Evolutionary conservation across 1,140 invertebrate genomes (phyloP).

Genomic region (Psilanteris sp.): DNA sequence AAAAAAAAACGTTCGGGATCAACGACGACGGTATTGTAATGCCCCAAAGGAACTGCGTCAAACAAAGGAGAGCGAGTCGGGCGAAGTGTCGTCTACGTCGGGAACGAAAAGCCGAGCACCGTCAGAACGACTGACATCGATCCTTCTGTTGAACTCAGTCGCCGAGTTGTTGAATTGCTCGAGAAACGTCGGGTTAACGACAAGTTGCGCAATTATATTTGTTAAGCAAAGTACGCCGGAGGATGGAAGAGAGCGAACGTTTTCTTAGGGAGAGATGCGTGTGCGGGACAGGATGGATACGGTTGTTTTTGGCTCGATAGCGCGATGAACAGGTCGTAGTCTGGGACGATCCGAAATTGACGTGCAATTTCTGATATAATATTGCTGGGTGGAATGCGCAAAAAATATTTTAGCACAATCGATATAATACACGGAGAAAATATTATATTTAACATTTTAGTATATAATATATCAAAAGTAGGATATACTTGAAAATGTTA

Average conservation of each 20-base stretch:
- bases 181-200: conserved; percentile 52
- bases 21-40: conserved; percentile 45
- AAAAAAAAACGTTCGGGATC: conserved; percentile 37
- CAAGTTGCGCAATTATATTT: conserved; percentile 56
- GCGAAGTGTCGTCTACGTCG: conserved; percentile 46
- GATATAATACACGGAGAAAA: too few relatives aligned
- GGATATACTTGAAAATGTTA: too few relatives aligned
- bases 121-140: conserved; percentile 54
- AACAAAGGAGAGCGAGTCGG: conserved; percentile 48
- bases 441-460: too few relatives aligned
- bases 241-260: conserved; percentile 12
- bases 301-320: conserved; percentile 12
- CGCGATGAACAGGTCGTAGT: too few relatives aligned
- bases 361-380: too few relatives aligned
- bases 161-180: conserved; percentile 47
- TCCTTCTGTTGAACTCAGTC: conserved; percentile 47
- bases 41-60: conserved; percentile 42
- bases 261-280: too few relatives aligned
- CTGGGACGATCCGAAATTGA: too few relatives aligned
- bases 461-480: too few relatives aligned
- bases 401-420: too few relatives aligned
- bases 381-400: too few relatives aligned
- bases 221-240: conserved; percentile 35
- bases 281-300: too few relatives aligned
- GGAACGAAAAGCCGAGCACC: conserved; percentile 50